Percentiles rank a stretch among this genome's conserved stretches.
Evolutionary conservation across 2,797 vertebrate genomes (phyloP).

Genomic region (Huso huso): DNA sequence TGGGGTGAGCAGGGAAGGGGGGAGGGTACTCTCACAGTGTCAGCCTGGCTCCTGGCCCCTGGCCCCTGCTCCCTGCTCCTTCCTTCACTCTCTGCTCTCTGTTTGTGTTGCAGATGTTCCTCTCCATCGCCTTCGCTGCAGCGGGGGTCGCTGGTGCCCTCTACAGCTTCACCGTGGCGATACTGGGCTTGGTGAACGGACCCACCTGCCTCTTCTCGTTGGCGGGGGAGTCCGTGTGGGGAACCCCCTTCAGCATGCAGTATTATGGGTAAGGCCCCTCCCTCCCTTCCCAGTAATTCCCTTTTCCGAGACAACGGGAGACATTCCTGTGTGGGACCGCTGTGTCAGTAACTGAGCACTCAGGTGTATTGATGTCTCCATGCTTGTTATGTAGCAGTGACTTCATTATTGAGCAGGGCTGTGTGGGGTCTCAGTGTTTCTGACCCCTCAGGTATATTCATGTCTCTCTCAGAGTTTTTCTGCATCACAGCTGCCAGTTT

Average conservation of each 20-base stretch:
- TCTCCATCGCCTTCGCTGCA: slow-evolving; percentile 62
- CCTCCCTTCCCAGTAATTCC: neutral
- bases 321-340: no score
- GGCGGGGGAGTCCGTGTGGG: slow-evolving; percentile 3
- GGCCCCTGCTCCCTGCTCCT: neutral
- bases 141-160: slow-evolving; percentile 55
- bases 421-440: no score
- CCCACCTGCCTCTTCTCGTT: slow-evolving; percentile 42
- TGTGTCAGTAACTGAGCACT: no score
- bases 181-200: slow-evolving; percentile 55
- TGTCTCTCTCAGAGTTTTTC: no score
- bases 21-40: neutral
- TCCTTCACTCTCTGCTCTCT: neutral
- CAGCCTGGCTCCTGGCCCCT: neutral
- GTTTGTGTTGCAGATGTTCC: slow-evolving; percentile 57
- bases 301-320: no score
- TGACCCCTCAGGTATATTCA: no score
- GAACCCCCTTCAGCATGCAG: slow-evolving; percentile 44
- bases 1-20: slow-evolving; percentile 56
- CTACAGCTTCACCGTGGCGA: slow-evolving; percentile 55
- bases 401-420: no score
- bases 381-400: no score
- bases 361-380: no score
- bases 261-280: slow-evolving; percentile 20
- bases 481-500: no score